Conservation (phyloP, 2,888 invertebrate genomes). For the Polyommatus icarus region DNA sequence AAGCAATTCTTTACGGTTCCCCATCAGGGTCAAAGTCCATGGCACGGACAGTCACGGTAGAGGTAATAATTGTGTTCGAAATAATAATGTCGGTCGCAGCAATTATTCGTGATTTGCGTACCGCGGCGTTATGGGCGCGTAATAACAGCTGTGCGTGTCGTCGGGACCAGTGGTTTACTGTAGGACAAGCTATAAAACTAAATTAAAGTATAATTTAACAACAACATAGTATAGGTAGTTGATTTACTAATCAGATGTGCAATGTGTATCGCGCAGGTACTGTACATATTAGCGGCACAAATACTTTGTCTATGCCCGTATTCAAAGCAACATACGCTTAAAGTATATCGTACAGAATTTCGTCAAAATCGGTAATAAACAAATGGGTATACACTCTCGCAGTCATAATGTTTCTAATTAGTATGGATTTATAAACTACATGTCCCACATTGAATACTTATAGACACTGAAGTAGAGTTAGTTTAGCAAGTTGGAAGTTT, state of each 20-base stretch:
- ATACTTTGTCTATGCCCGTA: too few species aligned
- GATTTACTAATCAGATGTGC: too few species aligned
- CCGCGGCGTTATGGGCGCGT: constrained; percentile 39
- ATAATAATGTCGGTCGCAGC: constrained; percentile 63
- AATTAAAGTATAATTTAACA: background rate
- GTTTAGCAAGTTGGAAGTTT: background rate
- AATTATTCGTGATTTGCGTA: constrained; percentile 61
- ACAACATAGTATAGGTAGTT: background rate
- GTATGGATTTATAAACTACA: background rate
- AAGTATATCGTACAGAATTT: too few species aligned
- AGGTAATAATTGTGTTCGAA: constrained; percentile 66
- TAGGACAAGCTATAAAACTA: background rate
- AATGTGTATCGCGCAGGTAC: too few species aligned
- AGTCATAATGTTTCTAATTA: background rate
- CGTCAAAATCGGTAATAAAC: too few species aligned
- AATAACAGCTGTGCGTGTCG: constrained; percentile 42
- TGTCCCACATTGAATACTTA: background rate
- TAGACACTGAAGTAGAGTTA: background rate
- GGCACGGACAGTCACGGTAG: constrained; percentile 41
- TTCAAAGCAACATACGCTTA: too few species aligned
- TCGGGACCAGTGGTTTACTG: background rate
- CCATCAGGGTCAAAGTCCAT: constrained; percentile 30
- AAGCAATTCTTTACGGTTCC: background rate
- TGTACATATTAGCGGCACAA: too few species aligned
- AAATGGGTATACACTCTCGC: too few species aligned